Evolutionary conservation across 2,797 vertebrate species (phyloP).

Genomic region (Anableps anableps): DNA sequence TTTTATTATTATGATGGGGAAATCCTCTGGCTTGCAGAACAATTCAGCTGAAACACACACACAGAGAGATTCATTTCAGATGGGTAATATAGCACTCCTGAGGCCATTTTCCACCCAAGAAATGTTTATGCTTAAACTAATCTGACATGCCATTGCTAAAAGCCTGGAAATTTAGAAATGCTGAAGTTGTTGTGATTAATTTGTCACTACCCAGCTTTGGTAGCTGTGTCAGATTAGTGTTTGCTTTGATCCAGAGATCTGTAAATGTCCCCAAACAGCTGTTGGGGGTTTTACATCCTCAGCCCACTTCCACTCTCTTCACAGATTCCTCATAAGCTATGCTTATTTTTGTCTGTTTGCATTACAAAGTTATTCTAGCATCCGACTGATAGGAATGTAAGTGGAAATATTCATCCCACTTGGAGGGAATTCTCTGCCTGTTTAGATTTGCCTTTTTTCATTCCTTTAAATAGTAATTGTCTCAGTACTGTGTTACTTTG

Average conservation of each 20-base stretch:
- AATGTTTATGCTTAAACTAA: conserved; percentile 9
- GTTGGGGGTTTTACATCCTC: conserved; percentile 21
- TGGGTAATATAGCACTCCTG: background rate
- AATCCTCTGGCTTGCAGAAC: background rate
- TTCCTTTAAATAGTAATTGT: conserved; percentile 10
- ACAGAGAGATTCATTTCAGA: background rate
- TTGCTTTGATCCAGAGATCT: conserved; percentile 35
- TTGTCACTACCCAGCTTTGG: conserved; percentile 11
- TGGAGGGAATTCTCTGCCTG: background rate
- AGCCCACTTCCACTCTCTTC: conserved; percentile 13
- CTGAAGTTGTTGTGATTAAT: conserved; percentile 25
- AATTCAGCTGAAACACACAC: background rate
- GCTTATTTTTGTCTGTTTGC: conserved; percentile 36
- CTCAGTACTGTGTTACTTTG: conserved; percentile 32
- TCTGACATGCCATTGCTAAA: conserved; percentile 7
- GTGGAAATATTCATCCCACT: conserved; percentile 5
- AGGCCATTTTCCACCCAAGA: background rate
- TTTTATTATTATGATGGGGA: background rate
- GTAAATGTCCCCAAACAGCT: conserved; percentile 33
- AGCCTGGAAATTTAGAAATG: conserved; percentile 9
- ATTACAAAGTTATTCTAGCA: conserved; percentile 22
- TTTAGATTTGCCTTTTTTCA: conserved; percentile 7
- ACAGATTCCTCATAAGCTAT: conserved; percentile 26
- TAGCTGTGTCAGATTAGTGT: conserved; percentile 15
- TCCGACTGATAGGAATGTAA: conserved; percentile 10